Percentiles rank a stretch among this genome's conserved stretches.
These are phyloP conservation scores for human DNA, from an alignment of 2,113 vertebrate genomes.

Conservation along the genomic window GRCh38 chr2:148085501-148086000, in stretches of 20 bases:
- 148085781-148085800: neutral
- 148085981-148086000: neutral
- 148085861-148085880: neutral
- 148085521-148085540: no score
- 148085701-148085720: no score
- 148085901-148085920: neutral
- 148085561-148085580: no score
- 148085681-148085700: no score
- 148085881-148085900: neutral
- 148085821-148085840: neutral
- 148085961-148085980: neutral
- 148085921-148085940: neutral
- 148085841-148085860: neutral
- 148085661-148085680: no score
- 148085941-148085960: constrained; percentile 28
- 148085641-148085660: no score
- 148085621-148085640: no score
- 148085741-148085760: neutral
- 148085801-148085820: neutral
- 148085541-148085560: no score
- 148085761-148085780: neutral
- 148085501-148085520: no score
- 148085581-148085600: no score
- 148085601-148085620: no score
- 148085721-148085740: neutral